phyloP scores from a whole-genome alignment of 2,888 invertebrate species.

The Hirtodrosophila confusa region DNA sequence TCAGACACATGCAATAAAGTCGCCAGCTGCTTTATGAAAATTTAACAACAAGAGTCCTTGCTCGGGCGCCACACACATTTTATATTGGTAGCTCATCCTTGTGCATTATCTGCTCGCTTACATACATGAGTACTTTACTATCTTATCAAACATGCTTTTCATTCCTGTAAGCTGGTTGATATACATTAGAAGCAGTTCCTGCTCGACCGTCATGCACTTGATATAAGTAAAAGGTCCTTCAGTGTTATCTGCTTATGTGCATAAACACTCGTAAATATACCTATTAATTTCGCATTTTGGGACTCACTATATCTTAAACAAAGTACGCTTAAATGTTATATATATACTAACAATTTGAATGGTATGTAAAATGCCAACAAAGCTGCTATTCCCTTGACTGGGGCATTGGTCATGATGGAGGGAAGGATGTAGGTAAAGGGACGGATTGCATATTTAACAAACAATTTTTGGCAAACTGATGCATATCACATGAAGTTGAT shows the following conservation, averaged over 20 bases:
- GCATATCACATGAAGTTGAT: conserved; percentile 72
- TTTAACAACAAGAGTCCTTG: not conserved
- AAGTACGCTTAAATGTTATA: conserved; percentile 20
- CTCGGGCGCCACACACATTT: not conserved
- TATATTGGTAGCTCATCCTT: no score
- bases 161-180: no score
- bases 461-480: conserved; percentile 68
- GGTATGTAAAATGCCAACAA: conserved; percentile 34
- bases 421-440: not conserved
- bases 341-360: conserved; percentile 20
- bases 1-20: no score
- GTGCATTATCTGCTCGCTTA: no score
- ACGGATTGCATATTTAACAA: conserved; percentile 63
- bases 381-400: conserved; percentile 38
- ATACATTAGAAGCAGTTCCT: no score
- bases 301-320: conserved; percentile 1
- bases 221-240: not conserved
- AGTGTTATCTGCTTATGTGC: no score
- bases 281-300: not conserved
- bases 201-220: not conserved
- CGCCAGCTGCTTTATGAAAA: no score
- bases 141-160: no score
- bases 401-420: conserved; percentile 27
- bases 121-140: no score
- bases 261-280: no score